Conservation (phyloP, 2,113 vertebrate genomes). For the Amphiprion percula region DNA sequence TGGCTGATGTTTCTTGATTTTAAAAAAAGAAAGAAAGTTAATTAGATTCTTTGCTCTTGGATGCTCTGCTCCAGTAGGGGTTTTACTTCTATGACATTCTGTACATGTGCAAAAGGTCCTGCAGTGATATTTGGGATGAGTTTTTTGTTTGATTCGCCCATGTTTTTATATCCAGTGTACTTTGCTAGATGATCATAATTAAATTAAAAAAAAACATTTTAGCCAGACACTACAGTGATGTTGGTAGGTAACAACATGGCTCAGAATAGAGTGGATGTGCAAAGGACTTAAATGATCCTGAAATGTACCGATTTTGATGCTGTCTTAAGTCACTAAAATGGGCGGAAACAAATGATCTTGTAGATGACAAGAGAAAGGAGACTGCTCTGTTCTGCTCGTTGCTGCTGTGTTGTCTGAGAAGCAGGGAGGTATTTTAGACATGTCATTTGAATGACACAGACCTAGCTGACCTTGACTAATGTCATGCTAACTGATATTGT, state of each 20-base stretch:
- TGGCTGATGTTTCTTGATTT: no score
- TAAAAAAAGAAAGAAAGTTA: no score
- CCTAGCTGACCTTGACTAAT: slow-evolving; percentile 51
- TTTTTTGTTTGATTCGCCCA: not conserved
- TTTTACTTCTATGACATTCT: not conserved
- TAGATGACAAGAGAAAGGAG: not conserved
- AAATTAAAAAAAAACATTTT: not conserved
- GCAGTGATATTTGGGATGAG: not conserved
- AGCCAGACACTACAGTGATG: not conserved
- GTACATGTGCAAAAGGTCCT: not conserved
- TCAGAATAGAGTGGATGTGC: not conserved
- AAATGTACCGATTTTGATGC: not conserved
- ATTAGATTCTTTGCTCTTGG: not conserved
- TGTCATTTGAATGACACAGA: slow-evolving; percentile 10
- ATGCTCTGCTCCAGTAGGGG: no score
- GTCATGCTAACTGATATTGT: slow-evolving; percentile 15
- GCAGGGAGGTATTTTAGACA: not conserved
- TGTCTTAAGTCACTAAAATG: not conserved
- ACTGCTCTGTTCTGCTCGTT: not conserved
- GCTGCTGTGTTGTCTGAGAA: slow-evolving; percentile 8
- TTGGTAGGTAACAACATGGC: not conserved
- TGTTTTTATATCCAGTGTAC: not conserved
- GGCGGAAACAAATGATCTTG: not conserved
- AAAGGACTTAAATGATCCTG: not conserved
- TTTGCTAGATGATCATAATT: not conserved